Evolutionary conservation across 2,888 invertebrate species (phyloP), one percentile per base, ranked within the genome.

Genomic region (Synergus umbraculus): DNA sequence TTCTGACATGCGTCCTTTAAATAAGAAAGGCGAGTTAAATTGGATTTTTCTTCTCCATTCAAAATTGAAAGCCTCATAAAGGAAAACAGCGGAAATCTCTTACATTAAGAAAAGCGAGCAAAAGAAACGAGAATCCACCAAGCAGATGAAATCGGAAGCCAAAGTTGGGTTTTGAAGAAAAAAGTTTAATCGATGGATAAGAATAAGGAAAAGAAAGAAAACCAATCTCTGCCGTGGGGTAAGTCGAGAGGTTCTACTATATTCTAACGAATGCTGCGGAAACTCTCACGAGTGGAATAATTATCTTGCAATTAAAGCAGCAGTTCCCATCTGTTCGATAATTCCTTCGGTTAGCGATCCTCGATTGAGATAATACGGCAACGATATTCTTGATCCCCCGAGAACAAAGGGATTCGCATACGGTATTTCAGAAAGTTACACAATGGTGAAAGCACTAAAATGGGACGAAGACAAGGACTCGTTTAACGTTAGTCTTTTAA

Each of bases 271-370:
- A 73, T 73, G n/a, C 73, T 73, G 54, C 54, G 41, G 54, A 73
- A 73, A 73, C 54, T 73, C 69, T 69, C 54, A 73, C 73, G 54
- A 73, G 73, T 58, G 37, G 73, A 73, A 73, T 58, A 73, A 73
- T 73, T 73, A 73, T 73, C 73, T 58, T 73, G 73, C 41, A 73
- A 73, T 54, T 73, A 73, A 73, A 73, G 49, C 54, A n/a, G 73
- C 73, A 49, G 73, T 73, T 73, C 37, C 54, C 73, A 58, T 73
- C 37, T 73, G 73, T 37, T 73, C 73, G 73, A 73, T 73, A 73
- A 73, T 73, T 58, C 73, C 73, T 54, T 58, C 37, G 73, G 73
- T 73, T 73, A 73, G 73, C 73, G 54, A 73, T 73, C n/a, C 54
- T 58, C 73, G 73, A 73, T 73, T 73, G 73, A 73, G 73, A 73